phyloP scores from a whole-genome alignment of 2,113 vertebrate species.

The Zosterops pallidus region DNA sequence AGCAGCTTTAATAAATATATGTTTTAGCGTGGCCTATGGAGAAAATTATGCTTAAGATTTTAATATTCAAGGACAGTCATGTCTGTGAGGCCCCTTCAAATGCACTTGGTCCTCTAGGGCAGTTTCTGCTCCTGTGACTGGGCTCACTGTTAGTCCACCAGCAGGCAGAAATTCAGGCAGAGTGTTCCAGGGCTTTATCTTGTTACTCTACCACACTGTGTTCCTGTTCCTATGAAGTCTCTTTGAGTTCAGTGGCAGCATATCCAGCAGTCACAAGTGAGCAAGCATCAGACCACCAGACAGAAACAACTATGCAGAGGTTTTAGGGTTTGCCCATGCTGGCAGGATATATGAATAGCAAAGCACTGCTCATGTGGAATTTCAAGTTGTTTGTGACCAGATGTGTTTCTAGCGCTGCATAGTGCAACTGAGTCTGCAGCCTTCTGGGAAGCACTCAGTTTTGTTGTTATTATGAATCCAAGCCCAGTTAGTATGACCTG shows the following conservation, averaged over 20 bases:
- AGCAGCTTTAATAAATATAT: constrained; percentile 28
- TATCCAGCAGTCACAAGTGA: neutral
- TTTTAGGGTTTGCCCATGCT: neutral
- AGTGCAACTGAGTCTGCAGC: neutral
- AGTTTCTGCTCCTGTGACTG: neutral
- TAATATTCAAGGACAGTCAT: neutral
- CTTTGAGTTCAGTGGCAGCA: neutral
- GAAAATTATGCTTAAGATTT: neutral
- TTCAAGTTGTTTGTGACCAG: neutral
- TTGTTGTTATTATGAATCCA: neutral
- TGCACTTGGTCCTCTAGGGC: neutral
- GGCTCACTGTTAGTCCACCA: neutral
- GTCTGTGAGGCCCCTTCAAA: neutral
- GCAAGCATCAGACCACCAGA: neutral
- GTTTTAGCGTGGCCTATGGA: neutral
- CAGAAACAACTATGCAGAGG: neutral
- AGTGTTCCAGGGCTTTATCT: neutral
- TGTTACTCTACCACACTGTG: neutral
- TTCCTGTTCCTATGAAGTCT: neutral
- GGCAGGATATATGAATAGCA: neutral
- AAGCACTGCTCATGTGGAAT: neutral
- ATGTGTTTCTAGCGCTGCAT: neutral
- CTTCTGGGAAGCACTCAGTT: neutral
- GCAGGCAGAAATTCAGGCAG: neutral
- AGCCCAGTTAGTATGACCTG: neutral